phyloP scores from a whole-genome alignment of 2,797 vertebrate species.

The Capromys pilorides region DNA sequence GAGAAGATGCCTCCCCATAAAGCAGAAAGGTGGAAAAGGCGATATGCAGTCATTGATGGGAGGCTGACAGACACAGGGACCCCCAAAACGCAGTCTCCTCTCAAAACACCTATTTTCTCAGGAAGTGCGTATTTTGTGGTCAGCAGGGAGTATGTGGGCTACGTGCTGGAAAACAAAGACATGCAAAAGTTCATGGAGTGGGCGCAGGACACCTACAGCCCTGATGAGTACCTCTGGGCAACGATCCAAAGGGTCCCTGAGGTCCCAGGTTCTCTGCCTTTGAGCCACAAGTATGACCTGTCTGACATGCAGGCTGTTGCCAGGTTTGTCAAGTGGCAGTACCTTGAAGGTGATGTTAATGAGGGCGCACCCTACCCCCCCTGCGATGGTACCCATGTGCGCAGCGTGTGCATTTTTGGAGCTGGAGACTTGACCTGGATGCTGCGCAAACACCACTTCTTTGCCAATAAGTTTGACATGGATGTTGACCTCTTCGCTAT shows the following conservation, averaged over 20 bases:
- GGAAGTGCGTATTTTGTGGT: constrained; percentile 94
- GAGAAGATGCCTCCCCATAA: constrained; percentile 88
- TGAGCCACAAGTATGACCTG: constrained; percentile 88
- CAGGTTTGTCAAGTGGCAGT: constrained; percentile 92
- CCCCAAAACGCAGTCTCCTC: constrained; percentile 87
- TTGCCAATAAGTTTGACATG: constrained; percentile 94
- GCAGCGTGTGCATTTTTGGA: constrained; percentile 91
- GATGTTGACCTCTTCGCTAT: constrained; percentile 88
- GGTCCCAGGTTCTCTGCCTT: constrained; percentile 88
- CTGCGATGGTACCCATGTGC: constrained; percentile 89
- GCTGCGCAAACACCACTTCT: constrained; percentile 91
- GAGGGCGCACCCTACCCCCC: constrained; percentile 88
- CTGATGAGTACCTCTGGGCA: constrained; percentile 94
- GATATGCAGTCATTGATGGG: constrained; percentile 84
- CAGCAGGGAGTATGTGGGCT: constrained; percentile 86
- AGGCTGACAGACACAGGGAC: constrained; percentile 80
- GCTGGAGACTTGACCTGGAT: constrained; percentile 92
- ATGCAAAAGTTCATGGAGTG: constrained; percentile 89
- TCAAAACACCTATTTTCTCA: constrained; percentile 88
- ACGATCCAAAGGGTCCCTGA: constrained; percentile 92
- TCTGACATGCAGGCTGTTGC: constrained; percentile 90
- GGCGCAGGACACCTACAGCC: constrained; percentile 93
- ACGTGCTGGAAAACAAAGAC: constrained; percentile 85
- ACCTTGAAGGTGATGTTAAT: constrained; percentile 87
- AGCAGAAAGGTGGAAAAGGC: constrained; percentile 86